Evolutionary conservation across 2,888 invertebrate genomes (phyloP), one percentile per base, ranked within the genome.

Genomic region (Cephus spinipes): DNA sequence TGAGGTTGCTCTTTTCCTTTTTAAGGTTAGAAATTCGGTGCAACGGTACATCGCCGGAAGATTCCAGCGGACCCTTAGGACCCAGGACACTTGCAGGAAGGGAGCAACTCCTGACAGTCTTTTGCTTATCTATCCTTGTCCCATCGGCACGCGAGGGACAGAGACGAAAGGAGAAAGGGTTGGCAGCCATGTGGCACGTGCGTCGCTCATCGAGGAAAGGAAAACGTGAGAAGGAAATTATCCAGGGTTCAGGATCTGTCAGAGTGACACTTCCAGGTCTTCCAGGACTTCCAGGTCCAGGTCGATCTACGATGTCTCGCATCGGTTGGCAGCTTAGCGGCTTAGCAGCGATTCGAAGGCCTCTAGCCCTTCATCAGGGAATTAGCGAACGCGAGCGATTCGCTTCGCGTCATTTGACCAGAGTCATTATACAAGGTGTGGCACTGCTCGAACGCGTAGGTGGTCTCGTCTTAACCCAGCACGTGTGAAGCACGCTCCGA

Each of bases 301-400:
- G 71, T 12, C 71, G n/a, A 71, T 12, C 32, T 71, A 71, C 71
- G 71, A 71, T 11, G 30, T 30, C 71, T 31, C 32, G 71, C 71
- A n/a, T 71, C 71, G 71, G 71, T 71, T 71, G 4, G 71, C 30
- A 71, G 71, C 40, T 69, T 15, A 30, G 69, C 30, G 31, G 30
- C 31, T 69, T 11, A 69, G 31, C 69, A 32, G n/a, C 69, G 4
- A 69, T 69, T 69, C 30, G 69, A 30, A 69, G 73, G 30, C 32
- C 35, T 34, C n/a, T 34, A 88, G 88, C 87, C 88, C 83, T 85
- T 87, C 84, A 87, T 88, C 89, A 86, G 83, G 82, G 85, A 85
- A 84, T 88, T 86, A 85, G 85, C 83, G 83, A 85, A 89, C 85
- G 83, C 84, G 80, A 69, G 75, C 80, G 85, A 88, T 89, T 89